Evolutionary conservation across 2,113 vertebrate genomes (phyloP), one percentile per base, ranked within the genome.

Genomic region (Centropristis striata): DNA sequence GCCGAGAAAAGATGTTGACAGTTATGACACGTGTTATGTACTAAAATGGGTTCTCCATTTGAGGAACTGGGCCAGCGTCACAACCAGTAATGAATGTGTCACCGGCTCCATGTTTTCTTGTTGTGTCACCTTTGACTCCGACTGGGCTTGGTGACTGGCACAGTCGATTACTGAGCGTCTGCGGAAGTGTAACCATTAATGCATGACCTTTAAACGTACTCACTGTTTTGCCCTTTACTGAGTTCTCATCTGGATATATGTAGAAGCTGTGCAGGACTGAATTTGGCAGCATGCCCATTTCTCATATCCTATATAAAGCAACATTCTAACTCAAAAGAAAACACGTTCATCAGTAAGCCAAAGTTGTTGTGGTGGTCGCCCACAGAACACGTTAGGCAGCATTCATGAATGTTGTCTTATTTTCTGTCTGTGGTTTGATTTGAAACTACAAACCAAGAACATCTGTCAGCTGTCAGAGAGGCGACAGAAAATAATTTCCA

Each of bases 171-270:
- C 74, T 4, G 53, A 36, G 54, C 61, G 1, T 83, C 75, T 71
- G 71, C 80, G 73, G 75, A 91, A 75, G 85, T 71, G 81, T 63
- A 81, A 70, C 76, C 65, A 71, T 90, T 80, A 89, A 80, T 77
- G 85, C 28, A 1, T 83, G 86, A 90, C 89, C 91, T 91, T 93
- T 90, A 83, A 89, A 90, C 67, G 60, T 63, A 81, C 81, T 81
- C 76, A 77, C 37, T 60, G 70, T 60, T 89, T 75, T 85, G 83
- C 80, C 86, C 89, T 92, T 90, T 89, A 64, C 86, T 37, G 53
- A 77, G 73, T 78, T 75, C 66, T 84, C 72, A 60, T 50, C 64
- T 69, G 66, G 76, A 47, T 86, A 57, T 58, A 66, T 73, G 37
- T 69, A 86, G 79, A 76, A 3, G 14, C 55, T 14, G 46, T 2